Evolutionary conservation across 2,888 invertebrate genomes (phyloP), one percentile per base, ranked within the genome.

Genomic region (Drosophila neotestacea): DNA sequence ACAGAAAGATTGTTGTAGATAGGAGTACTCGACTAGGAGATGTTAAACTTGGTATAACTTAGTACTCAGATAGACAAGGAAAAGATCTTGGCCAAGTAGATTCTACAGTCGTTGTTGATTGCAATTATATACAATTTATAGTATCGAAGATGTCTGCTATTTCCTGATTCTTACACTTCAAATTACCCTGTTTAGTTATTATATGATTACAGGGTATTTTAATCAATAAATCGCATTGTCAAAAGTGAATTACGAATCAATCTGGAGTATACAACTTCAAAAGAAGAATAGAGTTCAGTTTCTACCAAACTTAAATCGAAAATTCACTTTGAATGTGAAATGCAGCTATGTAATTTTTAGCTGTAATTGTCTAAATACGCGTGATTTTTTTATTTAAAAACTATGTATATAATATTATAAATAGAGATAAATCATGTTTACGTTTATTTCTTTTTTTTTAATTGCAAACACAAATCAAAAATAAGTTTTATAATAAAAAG

Each of bases 11-110:
- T 34, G 22, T 10, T 28, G 10, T 9, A 39, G 52, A n/a, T 0
- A 11, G 30, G 16, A 30, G 16, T 54, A 41, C 30, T 41, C 52
- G 41, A 41, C 52, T 32, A 42, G 32, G 22, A n/a, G n/a, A 27
- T 10, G 44, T 56, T 4, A 9, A 32, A 9, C n/a, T 34, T 5
- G 55, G 27, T 27, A 22, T 6, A 27, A 3, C 34, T 27, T 9
- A n/a, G 34, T 22, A 22, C 4, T 54, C 4, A 30, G 6, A 10
- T 16, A 6, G 11, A 16, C 0, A 16, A 30, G 4, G 7, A 32
- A 22, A 22, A 22, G 22, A 22, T 22, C 22, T 22, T 22, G 22
- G 22, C 22, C 22, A 22, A 22, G 22, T 22, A 1, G 32, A 2
- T 9, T 32, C 32, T 32, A 32, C 5, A 7, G 32, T 32, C 9